A percentile compares a stretch with the other conserved stretches of the same genome.
phyloP scores from a whole-genome alignment of 1,140 invertebrate species.

The Pteromalus puparum region DNA sequence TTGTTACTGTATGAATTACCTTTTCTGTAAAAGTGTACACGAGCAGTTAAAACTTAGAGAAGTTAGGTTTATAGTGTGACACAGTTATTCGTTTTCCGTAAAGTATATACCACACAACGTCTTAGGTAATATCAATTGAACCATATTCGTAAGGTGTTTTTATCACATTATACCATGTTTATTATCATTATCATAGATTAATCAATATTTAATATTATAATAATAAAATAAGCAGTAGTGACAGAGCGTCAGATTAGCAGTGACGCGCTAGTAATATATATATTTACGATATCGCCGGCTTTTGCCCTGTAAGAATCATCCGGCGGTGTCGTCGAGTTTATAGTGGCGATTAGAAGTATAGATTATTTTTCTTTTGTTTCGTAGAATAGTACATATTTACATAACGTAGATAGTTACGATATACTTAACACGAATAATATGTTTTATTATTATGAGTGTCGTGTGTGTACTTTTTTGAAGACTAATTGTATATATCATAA shows the following conservation, averaged over 20 bases:
- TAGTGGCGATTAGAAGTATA: conserved; percentile 46
- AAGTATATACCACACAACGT: conserved; percentile 22
- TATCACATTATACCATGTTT: conserved; percentile 29
- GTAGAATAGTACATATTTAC: conserved; percentile 67
- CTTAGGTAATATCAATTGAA: conserved; percentile 33
- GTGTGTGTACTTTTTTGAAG: conserved; percentile 63
- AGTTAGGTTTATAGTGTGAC: conserved; percentile 36
- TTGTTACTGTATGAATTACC: neutral
- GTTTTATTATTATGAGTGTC: conserved; percentile 64
- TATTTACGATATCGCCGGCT: neutral
- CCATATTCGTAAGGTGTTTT: conserved; percentile 24
- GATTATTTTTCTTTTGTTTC: conserved; percentile 54
- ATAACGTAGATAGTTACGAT: conserved; percentile 69
- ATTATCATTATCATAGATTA: conserved; percentile 32
- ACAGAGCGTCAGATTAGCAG: conserved; percentile 33
- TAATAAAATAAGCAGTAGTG: conserved; percentile 40
- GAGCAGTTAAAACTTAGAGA: conserved; percentile 45
- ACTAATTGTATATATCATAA: conserved; percentile 46
- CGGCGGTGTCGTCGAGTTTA: conserved; percentile 30
- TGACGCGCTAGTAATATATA: conserved; percentile 24
- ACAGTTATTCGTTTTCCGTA: conserved; percentile 20
- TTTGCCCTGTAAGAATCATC: neutral
- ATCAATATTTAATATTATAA: conserved; percentile 15
- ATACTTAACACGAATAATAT: conserved; percentile 61
- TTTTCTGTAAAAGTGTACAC: conserved; percentile 38